Base-by-base conservation (phyloP, 2,888 invertebrate genomes). In the Schizotus pectinicornis region DNA sequence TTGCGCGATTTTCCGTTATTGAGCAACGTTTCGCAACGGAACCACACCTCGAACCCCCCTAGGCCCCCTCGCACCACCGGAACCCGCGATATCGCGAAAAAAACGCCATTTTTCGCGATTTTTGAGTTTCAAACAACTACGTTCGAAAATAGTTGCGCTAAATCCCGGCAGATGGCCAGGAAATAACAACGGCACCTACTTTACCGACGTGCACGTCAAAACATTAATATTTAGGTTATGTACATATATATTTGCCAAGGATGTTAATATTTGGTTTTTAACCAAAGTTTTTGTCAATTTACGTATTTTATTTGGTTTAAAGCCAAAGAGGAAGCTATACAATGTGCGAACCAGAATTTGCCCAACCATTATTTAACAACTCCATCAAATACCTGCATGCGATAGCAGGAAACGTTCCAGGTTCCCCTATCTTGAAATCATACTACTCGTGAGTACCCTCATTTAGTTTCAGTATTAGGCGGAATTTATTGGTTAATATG, bases 391-490 rank as follows among this genome's bases (percentile, higher is more conserved):
- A 64, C 38, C 54, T 67, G 3, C 45, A 62, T 41, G 47, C 60
- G 42, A 36, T 65, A 2, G 37, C 60, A 7, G 46, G 47, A n/a
- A 33, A 31, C 14, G 36, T 61, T 7, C 62, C 64, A 7, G 31
- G 39, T n/a, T 52, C 60, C 7, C 51, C 59, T 7, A 49, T 64
- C 9, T 48, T 67, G 35, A 68, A 69, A 47, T 68, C 69, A 1
- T 64, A 63, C 22, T 71, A 66, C 51, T 61, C 68, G 72, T 72
- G 62, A 67, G 64, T 66, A 13, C 5, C 7, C 6, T 13, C 3
- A 11, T 1, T 34, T 12, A n/a, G 9, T 38, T 35, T 37, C 14
- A 45, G 7, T 37, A 45, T 43, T 36, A 11, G n/a, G n/a, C n/a
- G n/a, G 7, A 11, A 8, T n/a, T 53, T 22, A 7, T 45, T 51